Base-by-base conservation (phyloP, 1,140 invertebrate species). In the Harpegnathos saltator region DNA sequence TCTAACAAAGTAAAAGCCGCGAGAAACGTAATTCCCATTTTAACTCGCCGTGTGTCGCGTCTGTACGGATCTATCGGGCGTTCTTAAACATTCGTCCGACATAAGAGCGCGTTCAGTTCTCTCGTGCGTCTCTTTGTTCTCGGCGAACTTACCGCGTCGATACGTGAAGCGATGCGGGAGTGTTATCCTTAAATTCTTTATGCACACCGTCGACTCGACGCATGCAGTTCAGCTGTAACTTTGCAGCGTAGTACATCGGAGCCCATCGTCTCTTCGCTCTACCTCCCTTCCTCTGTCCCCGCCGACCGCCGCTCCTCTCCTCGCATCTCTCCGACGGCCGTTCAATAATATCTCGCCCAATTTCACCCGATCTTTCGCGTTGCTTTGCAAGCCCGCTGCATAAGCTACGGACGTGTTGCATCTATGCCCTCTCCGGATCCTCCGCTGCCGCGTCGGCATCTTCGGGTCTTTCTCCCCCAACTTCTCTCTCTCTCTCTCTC, bases 311-410 rank as follows among this genome's bases (percentile, higher is more conserved):
- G n/a, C n/a, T n/a, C 17, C 26, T 56, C 44, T 26, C 56, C 22
- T 26, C 26, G 5, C 48, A 38, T 82, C 44, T 82, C 44, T 3
- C 22, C 44, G 11, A 54, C 50, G 38, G 62, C 44, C 69, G 85
- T 85, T 89, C 89, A 89, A 89, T 90, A 91, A 91, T 90, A 91
- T 90, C 89, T 90, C 91, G 90, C 88, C 89, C 91, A 92, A 92
- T 91, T 92, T 91, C 89, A 89, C 83, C 85, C 85, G 89, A 92
- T 91, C 89, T 86, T 90, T 85, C 82, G 86, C 89, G 87, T 89
- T 44, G 87, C 88, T 93, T 90, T 84, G 89, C 84, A 86, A 91
- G 86, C 81, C 73, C 78, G 71, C 19, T 71, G 33, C 85, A 80
- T 71, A 80, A 80, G 75, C 75, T 69, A 80, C 63, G 52, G 33